A percentile compares a stretch with the other conserved stretches of the same genome.
Evolutionary conservation across 2,113 vertebrate species (phyloP).

Genomic region (Montifringilla adamsi): DNA sequence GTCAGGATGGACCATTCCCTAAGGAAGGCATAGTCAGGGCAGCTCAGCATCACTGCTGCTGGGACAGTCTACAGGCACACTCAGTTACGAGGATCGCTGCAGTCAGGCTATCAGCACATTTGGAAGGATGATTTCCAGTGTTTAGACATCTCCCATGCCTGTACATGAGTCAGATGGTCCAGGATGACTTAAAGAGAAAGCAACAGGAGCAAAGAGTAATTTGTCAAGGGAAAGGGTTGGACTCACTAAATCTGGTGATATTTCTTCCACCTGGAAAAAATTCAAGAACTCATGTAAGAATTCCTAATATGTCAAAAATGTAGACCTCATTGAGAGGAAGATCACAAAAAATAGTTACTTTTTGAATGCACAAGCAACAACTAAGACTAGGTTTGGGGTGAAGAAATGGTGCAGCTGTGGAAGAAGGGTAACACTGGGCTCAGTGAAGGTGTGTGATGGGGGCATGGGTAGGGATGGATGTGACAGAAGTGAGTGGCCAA

Average conservation of each 20-base stretch:
- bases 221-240: neutral
- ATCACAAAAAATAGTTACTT: neutral
- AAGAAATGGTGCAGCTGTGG: neutral
- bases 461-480: too few species aligned
- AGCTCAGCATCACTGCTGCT: neutral
- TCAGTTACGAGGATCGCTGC: neutral
- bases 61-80: neutral
- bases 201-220: neutral
- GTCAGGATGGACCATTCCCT: neutral
- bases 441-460: neutral
- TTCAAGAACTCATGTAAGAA: neutral
- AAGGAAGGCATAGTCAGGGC: neutral
- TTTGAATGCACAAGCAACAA: neutral
- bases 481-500: neutral
- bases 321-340: neutral
- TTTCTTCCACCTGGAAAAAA: neutral
- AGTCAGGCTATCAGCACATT: neutral
- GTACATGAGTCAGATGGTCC: neutral
- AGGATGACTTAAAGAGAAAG: neutral
- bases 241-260: neutral
- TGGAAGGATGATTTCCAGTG: neutral
- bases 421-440: neutral
- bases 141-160: neutral
- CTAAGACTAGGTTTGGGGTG: neutral
- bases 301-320: accelerated